A percentile compares a stretch with the other conserved stretches of the same genome.
Conservation (phyloP, 2,113 vertebrate species). For the Urocolius indicus region DNA sequence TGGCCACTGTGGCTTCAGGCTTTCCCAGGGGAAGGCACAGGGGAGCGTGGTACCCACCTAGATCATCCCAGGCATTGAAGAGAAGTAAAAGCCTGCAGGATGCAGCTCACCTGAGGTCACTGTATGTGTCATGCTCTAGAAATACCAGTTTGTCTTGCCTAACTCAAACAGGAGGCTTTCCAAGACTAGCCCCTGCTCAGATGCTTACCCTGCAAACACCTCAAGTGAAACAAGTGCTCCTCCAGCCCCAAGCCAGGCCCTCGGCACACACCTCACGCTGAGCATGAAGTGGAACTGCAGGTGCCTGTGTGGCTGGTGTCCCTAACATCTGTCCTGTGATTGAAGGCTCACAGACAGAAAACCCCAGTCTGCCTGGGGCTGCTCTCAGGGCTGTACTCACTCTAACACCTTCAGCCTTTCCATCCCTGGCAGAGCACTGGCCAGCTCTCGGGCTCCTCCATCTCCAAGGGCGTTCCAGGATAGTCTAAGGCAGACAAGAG, state of each 20-base stretch:
- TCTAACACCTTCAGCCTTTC: slow-evolving; percentile 81
- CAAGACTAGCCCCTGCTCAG: neutral
- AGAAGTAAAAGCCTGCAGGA: neutral
- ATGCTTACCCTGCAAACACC: neutral
- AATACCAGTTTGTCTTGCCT: neutral
- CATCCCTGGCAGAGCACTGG: slow-evolving; percentile 78
- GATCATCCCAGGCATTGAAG: neutral
- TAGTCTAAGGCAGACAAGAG: slow-evolving; percentile 73
- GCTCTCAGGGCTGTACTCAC: slow-evolving; percentile 73
- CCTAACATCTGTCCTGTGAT: accelerated
- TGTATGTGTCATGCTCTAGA: neutral
- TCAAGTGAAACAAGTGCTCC: neutral
- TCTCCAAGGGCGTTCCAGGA: slow-evolving; percentile 90
- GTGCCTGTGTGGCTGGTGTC: neutral
- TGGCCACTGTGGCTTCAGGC: neutral
- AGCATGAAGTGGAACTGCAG: neutral
- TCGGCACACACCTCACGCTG: neutral
- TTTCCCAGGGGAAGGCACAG: neutral
- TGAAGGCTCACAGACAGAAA: neutral
- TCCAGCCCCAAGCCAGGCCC: neutral
- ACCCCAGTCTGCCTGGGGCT: neutral
- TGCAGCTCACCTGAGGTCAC: neutral
- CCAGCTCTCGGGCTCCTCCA: slow-evolving; percentile 76
- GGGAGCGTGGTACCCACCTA: neutral
- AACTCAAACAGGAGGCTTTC: neutral